Evolutionary conservation across 1,140 invertebrate genomes (phyloP), one percentile per base, ranked within the genome.

Genomic region (Aricia agestis): DNA sequence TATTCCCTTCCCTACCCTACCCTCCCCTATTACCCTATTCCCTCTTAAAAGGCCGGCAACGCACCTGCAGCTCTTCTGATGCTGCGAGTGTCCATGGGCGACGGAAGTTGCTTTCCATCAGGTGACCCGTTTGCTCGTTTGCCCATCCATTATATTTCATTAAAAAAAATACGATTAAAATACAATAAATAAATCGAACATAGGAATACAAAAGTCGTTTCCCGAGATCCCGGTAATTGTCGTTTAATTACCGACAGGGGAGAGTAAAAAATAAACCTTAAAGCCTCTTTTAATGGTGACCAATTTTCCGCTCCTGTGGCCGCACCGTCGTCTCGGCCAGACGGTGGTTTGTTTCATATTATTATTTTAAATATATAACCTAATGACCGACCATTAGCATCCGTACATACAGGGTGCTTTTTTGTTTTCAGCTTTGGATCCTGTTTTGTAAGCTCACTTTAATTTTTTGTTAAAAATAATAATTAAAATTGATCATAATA

Each of bases 191-290:
- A 52, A 63, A 72, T 67, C 66, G 59, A 72, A 66, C 36, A 72
- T 42, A 42, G 63, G 32, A 72, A 63, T 18, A n/a, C 71, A 74
- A 70, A 72, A 59, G 58, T 10, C 67, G 52, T 32, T 71, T 71
- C 75, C 78, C 72, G 73, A 58, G 76, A 85, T 78, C 82, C 74
- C 71, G 78, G 85, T 87, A 87, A 85, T 87, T 87, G 84, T 87
- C 82, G 82, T 87, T 87, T 86, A 87, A 87, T 87, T 87, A 86
- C 85, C 79, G 78, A 75, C 76, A 70, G 77, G 74, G 74, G 72
- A 67, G 74, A 76, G 70, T 73, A 80, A 82, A 83, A 85, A 87
- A 82, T 76, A 79, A 82, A 82, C 71, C 74, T 77, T 75, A 76
- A 70, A 83, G 82, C 78, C 78, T 84, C 78, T 86, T 36, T 36